phyloP scores from a whole-genome alignment of 2,113 vertebrate species.

The Chaenocephalus aceratus region DNA sequence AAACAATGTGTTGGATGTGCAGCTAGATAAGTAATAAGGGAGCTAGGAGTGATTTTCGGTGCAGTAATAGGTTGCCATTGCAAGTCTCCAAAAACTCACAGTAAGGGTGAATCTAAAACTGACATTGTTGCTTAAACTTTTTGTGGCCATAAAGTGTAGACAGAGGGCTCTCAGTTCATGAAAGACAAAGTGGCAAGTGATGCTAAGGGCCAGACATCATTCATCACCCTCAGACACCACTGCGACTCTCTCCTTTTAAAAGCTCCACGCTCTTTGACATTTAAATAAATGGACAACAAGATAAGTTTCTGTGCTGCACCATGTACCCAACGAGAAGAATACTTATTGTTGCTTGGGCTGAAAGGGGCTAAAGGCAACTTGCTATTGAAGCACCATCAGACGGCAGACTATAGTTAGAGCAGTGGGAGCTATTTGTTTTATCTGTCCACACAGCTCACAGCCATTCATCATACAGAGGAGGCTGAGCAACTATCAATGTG shows the following conservation, averaged over 20 bases:
- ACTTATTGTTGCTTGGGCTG: slow-evolving; percentile 42
- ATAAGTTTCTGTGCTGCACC: slow-evolving; percentile 14
- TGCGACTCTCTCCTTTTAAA: slow-evolving; percentile 5
- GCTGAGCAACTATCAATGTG: slow-evolving; percentile 48
- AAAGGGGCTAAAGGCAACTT: slow-evolving; percentile 29
- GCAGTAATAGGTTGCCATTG: too few species aligned
- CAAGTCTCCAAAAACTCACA: background rate
- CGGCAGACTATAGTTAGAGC: slow-evolving; percentile 31
- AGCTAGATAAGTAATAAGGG: too few species aligned
- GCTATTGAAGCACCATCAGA: slow-evolving; percentile 42
- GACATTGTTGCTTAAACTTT: background rate
- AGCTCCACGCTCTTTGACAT: slow-evolving; percentile 20
- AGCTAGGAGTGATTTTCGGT: too few species aligned
- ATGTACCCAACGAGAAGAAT: slow-evolving; percentile 21
- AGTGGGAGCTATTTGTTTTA: slow-evolving; percentile 62
- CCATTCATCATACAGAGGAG: slow-evolving; percentile 66
- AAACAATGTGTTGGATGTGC: too few species aligned
- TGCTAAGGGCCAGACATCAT: background rate
- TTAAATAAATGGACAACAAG: slow-evolving; percentile 21
- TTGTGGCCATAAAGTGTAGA: background rate
- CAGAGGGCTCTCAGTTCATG: background rate
- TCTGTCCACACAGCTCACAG: slow-evolving; percentile 38
- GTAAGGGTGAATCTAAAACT: background rate
- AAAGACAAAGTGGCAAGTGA: background rate
- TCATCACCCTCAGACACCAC: slow-evolving; percentile 1